Percentiles rank a stretch among this genome's conserved stretches.
phyloP scores from a whole-genome alignment of 2,797 vertebrate genomes.

The Lutra lutra region DNA sequence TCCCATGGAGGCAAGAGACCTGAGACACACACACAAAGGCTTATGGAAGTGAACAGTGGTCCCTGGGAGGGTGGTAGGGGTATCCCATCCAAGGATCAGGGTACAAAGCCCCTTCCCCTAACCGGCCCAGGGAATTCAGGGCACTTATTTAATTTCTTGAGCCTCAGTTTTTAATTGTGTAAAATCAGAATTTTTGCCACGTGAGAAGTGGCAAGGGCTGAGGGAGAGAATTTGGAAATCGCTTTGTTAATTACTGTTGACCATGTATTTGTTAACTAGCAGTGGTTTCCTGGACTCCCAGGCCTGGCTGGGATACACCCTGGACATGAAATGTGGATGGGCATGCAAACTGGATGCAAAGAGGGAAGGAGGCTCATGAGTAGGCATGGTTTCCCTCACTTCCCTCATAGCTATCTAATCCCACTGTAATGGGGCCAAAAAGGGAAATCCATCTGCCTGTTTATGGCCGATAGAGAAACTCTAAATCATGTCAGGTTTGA shows the following conservation, averaged over 20 bases:
- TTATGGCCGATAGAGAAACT: slow-evolving; percentile 1
- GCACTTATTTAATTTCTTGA: neutral
- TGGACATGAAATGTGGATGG: neutral
- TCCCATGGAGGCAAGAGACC: neutral
- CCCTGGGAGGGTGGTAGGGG: too few relatives aligned
- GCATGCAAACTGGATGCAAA: neutral
- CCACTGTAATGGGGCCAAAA: neutral
- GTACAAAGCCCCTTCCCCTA: neutral
- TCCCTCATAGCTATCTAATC: neutral
- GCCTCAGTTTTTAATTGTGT: neutral
- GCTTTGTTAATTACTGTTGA: neutral
- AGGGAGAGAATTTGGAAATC: neutral
- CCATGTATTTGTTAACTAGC: neutral
- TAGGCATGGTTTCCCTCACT: neutral
- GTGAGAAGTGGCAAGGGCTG: neutral
- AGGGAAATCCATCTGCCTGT: neutral
- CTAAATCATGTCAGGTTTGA: neutral
- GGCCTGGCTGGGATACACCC: neutral
- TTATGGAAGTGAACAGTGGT: neutral
- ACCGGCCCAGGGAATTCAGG: neutral
- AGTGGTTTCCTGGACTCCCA: neutral
- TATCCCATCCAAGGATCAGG: neutral
- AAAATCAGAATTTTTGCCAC: neutral
- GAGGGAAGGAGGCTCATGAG: neutral
- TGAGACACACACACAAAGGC: neutral